Percentiles rank a stretch among this genome's conserved stretches.
Conservation (phyloP, 2,888 invertebrate genomes). For the Microctonus aethiopoides region DNA sequence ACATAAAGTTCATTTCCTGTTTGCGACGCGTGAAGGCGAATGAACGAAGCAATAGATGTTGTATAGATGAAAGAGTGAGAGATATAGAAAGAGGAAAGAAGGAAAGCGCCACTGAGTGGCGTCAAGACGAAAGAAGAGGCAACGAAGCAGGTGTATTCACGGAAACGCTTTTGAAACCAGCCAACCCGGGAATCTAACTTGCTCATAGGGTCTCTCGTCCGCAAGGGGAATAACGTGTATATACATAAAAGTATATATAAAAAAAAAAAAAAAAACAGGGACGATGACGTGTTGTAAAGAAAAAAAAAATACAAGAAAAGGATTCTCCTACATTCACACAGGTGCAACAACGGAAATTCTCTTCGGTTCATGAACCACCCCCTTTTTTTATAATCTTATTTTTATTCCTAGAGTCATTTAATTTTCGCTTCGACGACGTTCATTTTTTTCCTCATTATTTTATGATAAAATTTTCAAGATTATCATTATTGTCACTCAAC, state of each 20-base stretch:
- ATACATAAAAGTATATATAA: no score
- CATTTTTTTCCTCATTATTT: conserved; percentile 26
- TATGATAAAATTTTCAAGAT: not conserved
- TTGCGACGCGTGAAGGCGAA: conserved; percentile 25
- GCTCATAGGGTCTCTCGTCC: not conserved
- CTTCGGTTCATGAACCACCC: conserved; percentile 42
- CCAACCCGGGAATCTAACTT: conserved; percentile 15
- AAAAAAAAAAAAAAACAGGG: not conserved
- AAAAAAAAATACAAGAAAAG: no score
- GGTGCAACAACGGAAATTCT: conserved; percentile 27
- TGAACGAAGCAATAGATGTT: conserved; percentile 10
- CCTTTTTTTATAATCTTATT: conserved; percentile 15
- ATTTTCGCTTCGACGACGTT: not conserved
- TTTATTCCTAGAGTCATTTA: not conserved
- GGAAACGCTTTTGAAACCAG: conserved; percentile 39
- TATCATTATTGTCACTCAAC: not conserved
- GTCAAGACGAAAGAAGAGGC: not conserved
- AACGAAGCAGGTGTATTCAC: conserved; percentile 36
- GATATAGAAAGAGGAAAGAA: conserved; percentile 28
- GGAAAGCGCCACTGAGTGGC: conserved; percentile 14
- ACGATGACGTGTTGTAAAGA: not conserved
- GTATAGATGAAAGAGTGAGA: not conserved
- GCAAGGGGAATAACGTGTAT: not conserved
- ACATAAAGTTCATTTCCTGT: conserved; percentile 13
- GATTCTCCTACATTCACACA: conserved; percentile 6